These are phyloP conservation scores for Bibio marci DNA, from an alignment of 2,888 invertebrate genomes.

Conservation along the genomic window DNA sequence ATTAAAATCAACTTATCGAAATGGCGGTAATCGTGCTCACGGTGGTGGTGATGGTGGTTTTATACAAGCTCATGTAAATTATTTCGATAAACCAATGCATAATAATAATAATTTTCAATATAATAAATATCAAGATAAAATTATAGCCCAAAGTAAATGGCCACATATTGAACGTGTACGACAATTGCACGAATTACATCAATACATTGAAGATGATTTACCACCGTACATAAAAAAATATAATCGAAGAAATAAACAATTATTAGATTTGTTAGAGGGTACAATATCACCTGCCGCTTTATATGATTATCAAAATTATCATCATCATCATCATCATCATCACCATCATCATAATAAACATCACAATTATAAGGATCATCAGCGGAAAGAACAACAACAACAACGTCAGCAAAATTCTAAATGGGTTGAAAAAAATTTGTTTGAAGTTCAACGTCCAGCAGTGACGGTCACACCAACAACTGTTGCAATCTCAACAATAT, in stretches of 20 bases:
- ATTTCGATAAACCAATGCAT: too few species aligned
- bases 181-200: conserved; percentile 20
- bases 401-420: not conserved
- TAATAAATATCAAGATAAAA: too few species aligned
- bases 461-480: conserved; percentile 4
- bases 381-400: not conserved
- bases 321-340: not conserved
- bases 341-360: not conserved
- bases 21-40: too few species aligned
- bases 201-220: conserved; percentile 14
- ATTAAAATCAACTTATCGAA: too few species aligned
- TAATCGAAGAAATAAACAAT: conserved; percentile 25
- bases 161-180: conserved; percentile 25
- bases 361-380: not conserved
- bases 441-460: conserved; percentile 17
- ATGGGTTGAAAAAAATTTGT: conserved; percentile 15
- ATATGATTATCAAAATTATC: conserved; percentile 12
- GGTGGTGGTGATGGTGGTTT: too few species aligned
- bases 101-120: too few species aligned
- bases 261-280: conserved; percentile 25
- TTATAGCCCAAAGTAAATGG: conserved; percentile 22
- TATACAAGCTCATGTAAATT: conserved; percentile 2
- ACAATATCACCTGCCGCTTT: conserved; percentile 8
- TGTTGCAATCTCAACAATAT: conserved; percentile 1
- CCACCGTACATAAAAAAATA: conserved; percentile 28